These are phyloP conservation scores for Drepana arcuata DNA, from an alignment of 1,140 invertebrate genomes.

Conservation along the genomic window DNA sequence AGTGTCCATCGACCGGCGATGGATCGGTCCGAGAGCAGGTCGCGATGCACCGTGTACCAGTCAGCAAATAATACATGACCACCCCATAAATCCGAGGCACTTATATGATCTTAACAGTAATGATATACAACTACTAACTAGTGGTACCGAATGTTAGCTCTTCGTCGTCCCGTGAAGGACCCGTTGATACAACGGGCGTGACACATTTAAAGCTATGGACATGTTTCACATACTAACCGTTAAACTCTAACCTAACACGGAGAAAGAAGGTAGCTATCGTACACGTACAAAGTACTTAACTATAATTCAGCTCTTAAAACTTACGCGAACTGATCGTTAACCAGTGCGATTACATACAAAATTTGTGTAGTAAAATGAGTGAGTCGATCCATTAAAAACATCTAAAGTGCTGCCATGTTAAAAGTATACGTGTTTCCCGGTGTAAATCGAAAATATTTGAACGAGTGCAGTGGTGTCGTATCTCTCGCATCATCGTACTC, in stretches of 20 bases:
- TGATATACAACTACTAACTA: constrained; percentile 64
- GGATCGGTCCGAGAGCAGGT: no score
- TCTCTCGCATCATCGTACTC: constrained; percentile 33
- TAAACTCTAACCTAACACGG: constrained; percentile 62
- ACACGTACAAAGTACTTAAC: constrained; percentile 59
- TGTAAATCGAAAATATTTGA: constrained; percentile 51
- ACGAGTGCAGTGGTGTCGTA: constrained; percentile 61
- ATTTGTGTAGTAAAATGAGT: constrained; percentile 60
- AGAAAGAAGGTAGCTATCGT: constrained; percentile 60
- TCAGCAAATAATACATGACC: constrained; percentile 36
- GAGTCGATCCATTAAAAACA: constrained; percentile 49
- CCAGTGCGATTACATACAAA: constrained; percentile 61
- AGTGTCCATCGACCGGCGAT: no score
- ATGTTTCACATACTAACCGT: constrained; percentile 63
- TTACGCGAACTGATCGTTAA: constrained; percentile 53
- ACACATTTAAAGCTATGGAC: constrained; percentile 70
- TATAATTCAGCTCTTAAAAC: constrained; percentile 52
- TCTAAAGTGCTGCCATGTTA: constrained; percentile 51
- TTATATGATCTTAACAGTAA: constrained; percentile 67
- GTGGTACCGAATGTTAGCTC: constrained; percentile 54
- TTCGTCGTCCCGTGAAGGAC: constrained; percentile 50
- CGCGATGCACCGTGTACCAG: no score
- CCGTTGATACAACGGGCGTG: constrained; percentile 68
- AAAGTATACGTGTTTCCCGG: constrained; percentile 49
- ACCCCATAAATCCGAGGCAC: constrained; percentile 64